A percentile compares a stretch with the other conserved stretches of the same genome.
Conservation (phyloP, 2,888 invertebrate species). For the Hypolimnas misippus region DNA sequence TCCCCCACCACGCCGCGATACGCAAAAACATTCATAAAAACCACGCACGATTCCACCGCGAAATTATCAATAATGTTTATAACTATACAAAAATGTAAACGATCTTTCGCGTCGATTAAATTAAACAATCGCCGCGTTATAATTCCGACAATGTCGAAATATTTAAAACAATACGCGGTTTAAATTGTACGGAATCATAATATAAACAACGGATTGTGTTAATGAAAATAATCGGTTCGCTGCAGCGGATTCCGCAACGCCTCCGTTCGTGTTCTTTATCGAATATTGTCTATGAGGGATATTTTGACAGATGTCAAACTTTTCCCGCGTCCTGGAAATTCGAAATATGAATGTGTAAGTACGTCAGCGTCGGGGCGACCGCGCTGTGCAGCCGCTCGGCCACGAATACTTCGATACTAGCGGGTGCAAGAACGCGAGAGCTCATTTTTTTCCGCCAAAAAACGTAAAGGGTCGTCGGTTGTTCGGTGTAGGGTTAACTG, state of each 20-base stretch:
- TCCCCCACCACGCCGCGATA: constrained; percentile 72
- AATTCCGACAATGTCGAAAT: constrained; percentile 76
- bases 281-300: constrained; percentile 37
- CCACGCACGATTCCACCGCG: constrained; percentile 74
- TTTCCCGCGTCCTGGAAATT: constrained; percentile 77
- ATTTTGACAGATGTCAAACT: constrained; percentile 56
- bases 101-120: constrained; percentile 48
- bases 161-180: constrained; percentile 72
- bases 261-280: constrained; percentile 36
- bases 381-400: constrained; percentile 73
- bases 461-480: constrained; percentile 68
- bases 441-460: constrained; percentile 76
- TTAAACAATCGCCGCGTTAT: constrained; percentile 77
- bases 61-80: constrained; percentile 78
- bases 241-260: constrained; percentile 48
- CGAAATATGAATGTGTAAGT: constrained; percentile 54
- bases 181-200: constrained; percentile 73
- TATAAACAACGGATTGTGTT: constrained; percentile 70
- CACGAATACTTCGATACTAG: constrained; percentile 64
- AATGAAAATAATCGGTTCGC: constrained; percentile 60
- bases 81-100: constrained; percentile 72
- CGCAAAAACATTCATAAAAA: constrained; percentile 84
- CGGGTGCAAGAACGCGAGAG: constrained; percentile 56
- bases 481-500: constrained; percentile 72
- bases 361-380: constrained; percentile 61